Conservation (phyloP, 1,140 invertebrate species). For the Eupristina koningsbergeri region DNA sequence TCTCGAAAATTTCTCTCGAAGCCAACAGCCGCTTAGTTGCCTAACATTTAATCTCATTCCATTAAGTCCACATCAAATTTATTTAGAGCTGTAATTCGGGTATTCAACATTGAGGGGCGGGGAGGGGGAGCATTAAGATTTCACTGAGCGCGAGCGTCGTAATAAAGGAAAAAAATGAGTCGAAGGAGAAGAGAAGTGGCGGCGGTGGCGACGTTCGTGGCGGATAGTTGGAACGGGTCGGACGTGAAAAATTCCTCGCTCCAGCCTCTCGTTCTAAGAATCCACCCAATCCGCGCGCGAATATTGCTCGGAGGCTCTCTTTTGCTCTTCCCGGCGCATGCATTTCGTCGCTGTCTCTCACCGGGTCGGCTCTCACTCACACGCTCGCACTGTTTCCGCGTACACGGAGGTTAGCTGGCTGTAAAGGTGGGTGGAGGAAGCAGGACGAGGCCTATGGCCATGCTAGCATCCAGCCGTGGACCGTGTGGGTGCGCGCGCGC, state of each 20-base stretch:
- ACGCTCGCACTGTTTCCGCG: background rate
- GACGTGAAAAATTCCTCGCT: background rate
- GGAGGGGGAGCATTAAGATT: background rate
- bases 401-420: background rate
- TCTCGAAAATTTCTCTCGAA: too few species aligned
- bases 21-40: too few species aligned
- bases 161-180: background rate
- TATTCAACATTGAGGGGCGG: background rate
- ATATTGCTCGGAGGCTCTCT: too few species aligned
- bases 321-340: too few species aligned
- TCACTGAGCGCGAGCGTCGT: background rate
- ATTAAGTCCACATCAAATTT: background rate
- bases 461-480: too few species aligned
- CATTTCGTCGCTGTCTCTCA: too few species aligned
- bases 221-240: too few species aligned
- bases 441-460: too few species aligned
- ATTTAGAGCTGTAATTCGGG: background rate
- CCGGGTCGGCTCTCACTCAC: too few species aligned
- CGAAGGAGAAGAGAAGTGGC: background rate
- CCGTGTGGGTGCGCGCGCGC: background rate
- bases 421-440: conserved; percentile 13
- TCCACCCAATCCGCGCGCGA: background rate
- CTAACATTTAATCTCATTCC: background rate
- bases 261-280: background rate
- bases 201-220: too few species aligned